Conservation (phyloP, 2,113 vertebrate genomes). For the Vulpes lagopus region DNA sequence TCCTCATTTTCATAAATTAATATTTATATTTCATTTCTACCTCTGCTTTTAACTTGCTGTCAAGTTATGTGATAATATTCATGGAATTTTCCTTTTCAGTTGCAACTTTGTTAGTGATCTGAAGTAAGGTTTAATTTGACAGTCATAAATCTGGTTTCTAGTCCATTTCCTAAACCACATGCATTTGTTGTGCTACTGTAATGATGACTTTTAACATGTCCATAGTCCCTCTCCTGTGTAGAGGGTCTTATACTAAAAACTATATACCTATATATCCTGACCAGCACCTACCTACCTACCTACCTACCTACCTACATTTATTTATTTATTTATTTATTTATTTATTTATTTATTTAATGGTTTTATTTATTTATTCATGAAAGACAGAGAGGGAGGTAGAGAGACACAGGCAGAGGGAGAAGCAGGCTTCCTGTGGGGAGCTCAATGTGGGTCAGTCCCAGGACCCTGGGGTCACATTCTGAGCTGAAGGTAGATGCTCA, state of each 20-base stretch:
- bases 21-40: constrained; percentile 54
- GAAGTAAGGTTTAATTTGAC: not conserved
- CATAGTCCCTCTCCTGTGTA: too few relatives aligned
- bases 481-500: too few relatives aligned
- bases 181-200: not conserved
- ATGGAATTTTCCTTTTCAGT: not conserved
- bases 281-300: too few relatives aligned
- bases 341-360: too few relatives aligned
- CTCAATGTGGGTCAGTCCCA: too few relatives aligned
- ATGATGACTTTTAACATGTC: not conserved
- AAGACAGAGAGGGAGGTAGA: too few relatives aligned
- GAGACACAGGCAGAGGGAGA: too few relatives aligned
- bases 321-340: too few relatives aligned
- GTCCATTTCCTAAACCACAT: not conserved
- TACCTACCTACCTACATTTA: too few relatives aligned
- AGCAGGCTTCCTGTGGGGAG: too few relatives aligned
- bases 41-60: constrained; percentile 1
- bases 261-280: not conserved
- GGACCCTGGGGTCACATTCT: too few relatives aligned
- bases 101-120: not conserved
- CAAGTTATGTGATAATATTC: not conserved
- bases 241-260: not conserved
- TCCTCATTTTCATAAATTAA: constrained; percentile 59
- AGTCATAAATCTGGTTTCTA: not conserved
- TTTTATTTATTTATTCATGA: too few relatives aligned